These are phyloP conservation scores for Muntiacus reevesi DNA, from an alignment of 2,113 vertebrate species.

Conservation along the genomic window DNA sequence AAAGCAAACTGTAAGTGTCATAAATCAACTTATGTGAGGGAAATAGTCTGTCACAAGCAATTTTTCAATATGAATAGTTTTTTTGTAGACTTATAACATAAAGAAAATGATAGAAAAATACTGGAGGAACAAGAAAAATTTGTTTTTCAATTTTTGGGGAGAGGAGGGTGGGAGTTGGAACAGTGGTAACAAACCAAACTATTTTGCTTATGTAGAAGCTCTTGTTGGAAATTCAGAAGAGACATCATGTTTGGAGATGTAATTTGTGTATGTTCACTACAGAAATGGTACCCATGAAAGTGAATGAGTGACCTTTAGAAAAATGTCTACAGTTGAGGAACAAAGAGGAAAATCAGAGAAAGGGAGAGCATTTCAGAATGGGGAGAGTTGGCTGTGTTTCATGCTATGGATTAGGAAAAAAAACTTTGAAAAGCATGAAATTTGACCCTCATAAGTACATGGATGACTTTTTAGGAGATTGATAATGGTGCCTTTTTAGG, in stretches of 20 bases:
- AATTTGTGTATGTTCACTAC: neutral
- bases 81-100: neutral
- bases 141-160: neutral
- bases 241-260: neutral
- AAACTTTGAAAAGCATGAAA: neutral
- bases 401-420: neutral
- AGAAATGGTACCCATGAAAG: neutral
- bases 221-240: neutral
- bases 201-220: neutral
- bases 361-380: neutral
- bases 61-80: neutral
- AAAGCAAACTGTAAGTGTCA: slow-evolving; percentile 92
- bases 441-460: neutral
- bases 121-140: neutral
- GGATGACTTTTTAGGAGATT: neutral
- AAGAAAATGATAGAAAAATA: neutral
- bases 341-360: neutral
- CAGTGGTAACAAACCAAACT: neutral
- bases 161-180: neutral
- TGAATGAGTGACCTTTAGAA: neutral
- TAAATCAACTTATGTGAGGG: neutral
- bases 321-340: neutral
- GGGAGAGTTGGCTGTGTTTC: neutral
- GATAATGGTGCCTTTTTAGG: neutral
- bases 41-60: neutral